Evolutionary conservation across 2,888 invertebrate genomes (phyloP).

Genomic region (Psylliodes chrysocephalus): DNA sequence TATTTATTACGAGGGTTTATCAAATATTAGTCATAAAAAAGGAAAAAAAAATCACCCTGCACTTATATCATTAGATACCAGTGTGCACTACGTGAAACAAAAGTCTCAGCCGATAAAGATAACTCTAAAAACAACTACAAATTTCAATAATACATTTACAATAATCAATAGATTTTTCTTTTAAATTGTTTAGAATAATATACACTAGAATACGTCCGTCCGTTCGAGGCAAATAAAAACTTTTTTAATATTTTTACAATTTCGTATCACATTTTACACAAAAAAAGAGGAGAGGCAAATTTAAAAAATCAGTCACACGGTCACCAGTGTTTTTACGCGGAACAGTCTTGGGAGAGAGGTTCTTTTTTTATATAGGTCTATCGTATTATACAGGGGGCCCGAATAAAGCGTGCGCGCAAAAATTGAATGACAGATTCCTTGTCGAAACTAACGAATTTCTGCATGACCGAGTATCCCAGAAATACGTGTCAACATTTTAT

Average conservation of each 20-base stretch:
- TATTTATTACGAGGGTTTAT: too few species aligned
- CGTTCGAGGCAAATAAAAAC: conserved; percentile 4
- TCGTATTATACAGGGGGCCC: too few species aligned
- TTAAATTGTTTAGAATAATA: background rate
- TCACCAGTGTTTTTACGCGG: background rate
- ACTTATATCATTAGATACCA: background rate
- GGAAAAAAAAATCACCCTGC: background rate
- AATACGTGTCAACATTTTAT: too few species aligned
- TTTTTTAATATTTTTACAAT: background rate
- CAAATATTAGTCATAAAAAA: background rate
- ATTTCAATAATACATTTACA: background rate
- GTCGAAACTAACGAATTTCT: too few species aligned
- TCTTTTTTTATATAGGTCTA: too few species aligned
- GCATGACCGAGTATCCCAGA: too few species aligned
- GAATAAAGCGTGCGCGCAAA: too few species aligned
- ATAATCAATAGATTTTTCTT: background rate
- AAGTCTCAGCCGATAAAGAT: background rate
- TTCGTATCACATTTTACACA: conserved; percentile 24
- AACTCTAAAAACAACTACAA: conserved; percentile 11
- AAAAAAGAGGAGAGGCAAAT: conserved; percentile 2
- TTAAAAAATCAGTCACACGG: conserved; percentile 20
- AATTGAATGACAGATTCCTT: too few species aligned
- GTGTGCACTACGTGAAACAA: background rate
- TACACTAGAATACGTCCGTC: conserved; percentile 24
- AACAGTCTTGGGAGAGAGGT: background rate